phyloP scores from a whole-genome alignment of 2,797 vertebrate genomes.

The Varecia variegata region DNA sequence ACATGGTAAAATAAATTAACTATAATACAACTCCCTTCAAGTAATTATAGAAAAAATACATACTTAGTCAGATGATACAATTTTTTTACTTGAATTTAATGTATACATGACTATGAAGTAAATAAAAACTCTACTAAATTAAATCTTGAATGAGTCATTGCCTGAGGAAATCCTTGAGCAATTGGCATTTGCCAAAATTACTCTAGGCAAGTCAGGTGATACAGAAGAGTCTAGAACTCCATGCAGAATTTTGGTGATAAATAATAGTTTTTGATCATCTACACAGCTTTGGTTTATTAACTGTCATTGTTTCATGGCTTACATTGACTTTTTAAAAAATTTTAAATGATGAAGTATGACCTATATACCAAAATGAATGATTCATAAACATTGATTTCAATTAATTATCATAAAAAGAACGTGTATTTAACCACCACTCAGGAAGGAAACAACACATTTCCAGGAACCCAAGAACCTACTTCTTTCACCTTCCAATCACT shows the following conservation, averaged over 20 bases:
- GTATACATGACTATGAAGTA: background rate
- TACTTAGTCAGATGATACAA: background rate
- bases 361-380: background rate
- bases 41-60: background rate
- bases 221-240: background rate
- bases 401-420: background rate
- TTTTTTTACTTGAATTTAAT: background rate
- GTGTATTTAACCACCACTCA: background rate
- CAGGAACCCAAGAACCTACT: background rate
- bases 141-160: background rate
- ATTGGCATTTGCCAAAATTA: background rate
- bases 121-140: constrained; percentile 13
- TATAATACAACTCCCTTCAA: background rate
- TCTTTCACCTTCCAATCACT: background rate
- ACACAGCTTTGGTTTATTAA: background rate
- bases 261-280: background rate
- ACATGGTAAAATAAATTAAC: background rate
- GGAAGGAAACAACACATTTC: background rate
- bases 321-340: background rate
- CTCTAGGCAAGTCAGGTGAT: background rate
- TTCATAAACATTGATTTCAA: background rate
- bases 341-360: background rate
- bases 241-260: background rate
- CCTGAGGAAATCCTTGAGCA: background rate
- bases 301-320: background rate